These are phyloP conservation scores for Columbina picui DNA, from an alignment of 2,113 vertebrate species.

Conservation along the genomic window DNA sequence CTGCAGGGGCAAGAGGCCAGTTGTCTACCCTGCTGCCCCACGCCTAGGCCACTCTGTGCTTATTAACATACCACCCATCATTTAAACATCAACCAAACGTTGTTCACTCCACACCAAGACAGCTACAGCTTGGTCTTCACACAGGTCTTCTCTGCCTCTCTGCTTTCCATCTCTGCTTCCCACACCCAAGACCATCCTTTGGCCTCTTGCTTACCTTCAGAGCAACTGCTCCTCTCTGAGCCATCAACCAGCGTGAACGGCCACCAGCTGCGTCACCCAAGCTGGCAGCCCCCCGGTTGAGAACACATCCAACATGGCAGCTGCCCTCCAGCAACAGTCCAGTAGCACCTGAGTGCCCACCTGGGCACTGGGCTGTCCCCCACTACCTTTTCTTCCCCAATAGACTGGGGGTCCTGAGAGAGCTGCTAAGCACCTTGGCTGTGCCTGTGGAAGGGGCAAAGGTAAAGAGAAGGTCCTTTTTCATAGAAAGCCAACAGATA, in stretches of 20 bases:
- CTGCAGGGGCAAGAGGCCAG: neutral
- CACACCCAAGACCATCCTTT: neutral
- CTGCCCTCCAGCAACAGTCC: neutral
- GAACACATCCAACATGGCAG: neutral
- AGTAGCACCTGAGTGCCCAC: neutral
- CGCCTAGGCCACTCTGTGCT: neutral
- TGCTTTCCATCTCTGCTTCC: neutral
- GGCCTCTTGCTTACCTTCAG: neutral
- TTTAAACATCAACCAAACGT: neutral
- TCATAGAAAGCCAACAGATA: neutral
- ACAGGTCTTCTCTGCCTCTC: neutral
- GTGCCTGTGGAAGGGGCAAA: neutral
- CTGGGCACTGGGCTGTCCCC: neutral
- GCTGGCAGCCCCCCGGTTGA: neutral
- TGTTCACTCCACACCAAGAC: neutral
- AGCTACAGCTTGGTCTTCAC: neutral
- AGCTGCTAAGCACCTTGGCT: neutral
- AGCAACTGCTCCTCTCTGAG: neutral
- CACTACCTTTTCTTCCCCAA: neutral
- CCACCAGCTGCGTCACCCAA: neutral
- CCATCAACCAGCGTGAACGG: neutral
- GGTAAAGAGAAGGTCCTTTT: neutral
- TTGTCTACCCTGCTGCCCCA: fast-evolving
- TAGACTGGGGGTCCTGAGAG: neutral
- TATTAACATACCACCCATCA: neutral